Conservation (phyloP, 2,888 invertebrate genomes). For the Luperina nickerlii region DNA sequence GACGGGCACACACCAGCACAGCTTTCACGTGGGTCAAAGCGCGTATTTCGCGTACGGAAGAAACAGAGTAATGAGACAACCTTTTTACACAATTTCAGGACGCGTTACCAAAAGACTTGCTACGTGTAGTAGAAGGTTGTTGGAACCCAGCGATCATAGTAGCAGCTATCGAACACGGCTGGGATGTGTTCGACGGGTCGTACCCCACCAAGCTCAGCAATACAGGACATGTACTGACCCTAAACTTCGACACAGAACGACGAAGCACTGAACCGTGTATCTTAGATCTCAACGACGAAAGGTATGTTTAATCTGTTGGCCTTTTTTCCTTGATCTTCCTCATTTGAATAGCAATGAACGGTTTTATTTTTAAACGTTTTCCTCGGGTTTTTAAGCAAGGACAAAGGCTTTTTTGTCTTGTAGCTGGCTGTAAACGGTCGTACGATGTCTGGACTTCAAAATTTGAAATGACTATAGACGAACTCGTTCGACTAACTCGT, state of each 20-base stretch:
- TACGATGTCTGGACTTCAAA: slow-evolving; percentile 7
- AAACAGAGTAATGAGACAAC: not conserved
- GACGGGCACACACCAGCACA: not conserved
- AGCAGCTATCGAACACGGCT: slow-evolving; percentile 93
- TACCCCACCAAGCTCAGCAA: slow-evolving; percentile 94
- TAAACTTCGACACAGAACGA: slow-evolving; percentile 86
- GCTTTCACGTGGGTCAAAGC: not conserved
- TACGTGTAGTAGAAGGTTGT: slow-evolving; percentile 94
- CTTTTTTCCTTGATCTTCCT: slow-evolving; percentile 15
- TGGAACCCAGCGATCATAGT: slow-evolving; percentile 94
- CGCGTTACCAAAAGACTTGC: slow-evolving; percentile 92
- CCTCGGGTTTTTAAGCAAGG: not conserved
- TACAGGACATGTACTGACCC: slow-evolving; percentile 92
- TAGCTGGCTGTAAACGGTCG: not conserved
- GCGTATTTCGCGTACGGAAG: not conserved
- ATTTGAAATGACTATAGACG: not conserved
- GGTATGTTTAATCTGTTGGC: slow-evolving; percentile 76
- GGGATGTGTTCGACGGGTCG: slow-evolving; percentile 97
- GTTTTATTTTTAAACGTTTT: slow-evolving; percentile 15
- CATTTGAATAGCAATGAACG: not conserved
- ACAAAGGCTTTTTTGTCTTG: slow-evolving; percentile 16
- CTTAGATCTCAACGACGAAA: slow-evolving; percentile 90
- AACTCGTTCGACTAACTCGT: not conserved
- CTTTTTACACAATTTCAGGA: slow-evolving; percentile 82
- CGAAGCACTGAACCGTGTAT: slow-evolving; percentile 84